These are phyloP conservation scores for Lucilia cuprina DNA, from an alignment of 1,140 invertebrate species.

Conservation along the genomic window DNA sequence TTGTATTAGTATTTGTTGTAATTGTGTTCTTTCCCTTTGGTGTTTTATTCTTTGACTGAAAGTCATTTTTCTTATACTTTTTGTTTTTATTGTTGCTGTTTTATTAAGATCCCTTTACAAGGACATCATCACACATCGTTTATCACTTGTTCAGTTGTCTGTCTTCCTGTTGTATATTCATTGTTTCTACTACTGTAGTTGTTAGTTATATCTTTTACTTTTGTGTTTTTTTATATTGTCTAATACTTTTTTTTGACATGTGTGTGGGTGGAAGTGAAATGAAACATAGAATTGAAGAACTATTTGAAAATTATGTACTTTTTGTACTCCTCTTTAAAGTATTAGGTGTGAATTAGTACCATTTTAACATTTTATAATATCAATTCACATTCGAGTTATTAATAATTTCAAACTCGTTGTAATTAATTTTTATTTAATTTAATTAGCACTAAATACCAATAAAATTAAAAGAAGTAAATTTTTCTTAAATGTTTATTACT, in stretches of 20 bases:
- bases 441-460: too few species aligned
- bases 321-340: too few species aligned
- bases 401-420: too few species aligned
- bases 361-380: too few species aligned
- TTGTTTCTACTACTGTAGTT: neutral
- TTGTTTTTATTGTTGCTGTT: neutral
- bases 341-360: too few species aligned
- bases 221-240: neutral
- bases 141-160: constrained; percentile 2
- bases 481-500: too few species aligned
- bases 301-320: too few species aligned
- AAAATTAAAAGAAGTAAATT: too few species aligned
- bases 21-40: neutral
- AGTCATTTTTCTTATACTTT: neutral
- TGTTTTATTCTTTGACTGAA: neutral
- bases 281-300: too few species aligned
- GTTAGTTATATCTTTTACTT: neutral
- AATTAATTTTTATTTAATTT: too few species aligned
- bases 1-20: neutral
- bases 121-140: constrained; percentile 32
- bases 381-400: too few species aligned
- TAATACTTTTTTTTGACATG: neutral
- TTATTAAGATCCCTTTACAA: neutral
- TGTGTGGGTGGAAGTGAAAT: neutral
- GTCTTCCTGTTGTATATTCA: neutral